These are phyloP conservation scores for Spea multiplicata DNA, from an alignment of 2,113 vertebrate species.

Conservation along the genomic window DNA sequence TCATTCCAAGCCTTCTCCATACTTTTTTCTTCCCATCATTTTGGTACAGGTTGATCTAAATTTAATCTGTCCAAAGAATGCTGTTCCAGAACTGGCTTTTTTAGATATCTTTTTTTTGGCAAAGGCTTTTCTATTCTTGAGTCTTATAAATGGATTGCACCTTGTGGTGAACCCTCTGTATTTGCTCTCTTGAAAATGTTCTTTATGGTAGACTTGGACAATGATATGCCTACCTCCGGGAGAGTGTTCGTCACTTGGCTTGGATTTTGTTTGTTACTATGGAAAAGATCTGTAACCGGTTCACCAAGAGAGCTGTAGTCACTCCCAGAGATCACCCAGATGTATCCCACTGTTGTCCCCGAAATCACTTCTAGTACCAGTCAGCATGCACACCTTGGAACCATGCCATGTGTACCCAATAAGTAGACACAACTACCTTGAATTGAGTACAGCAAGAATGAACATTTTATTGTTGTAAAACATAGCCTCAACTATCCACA, in stretches of 20 bases:
- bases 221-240: not conserved
- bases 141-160: constrained; percentile 7
- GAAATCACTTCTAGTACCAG: too few species aligned
- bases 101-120: constrained; percentile 3
- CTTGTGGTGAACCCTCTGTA: constrained; percentile 7
- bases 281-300: too few species aligned
- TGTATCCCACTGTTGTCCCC: not conserved
- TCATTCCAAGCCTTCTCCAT: constrained; percentile 13
- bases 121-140: constrained; percentile 3
- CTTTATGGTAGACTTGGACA: not conserved
- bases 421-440: too few species aligned
- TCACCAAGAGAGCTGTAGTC: too few species aligned
- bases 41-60: not conserved
- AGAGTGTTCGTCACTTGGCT: not conserved
- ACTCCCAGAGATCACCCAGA: too few species aligned
- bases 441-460: too few species aligned
- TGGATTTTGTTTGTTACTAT: too few species aligned
- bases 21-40: constrained; percentile 15
- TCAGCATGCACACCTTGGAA: too few species aligned
- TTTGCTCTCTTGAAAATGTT: not conserved
- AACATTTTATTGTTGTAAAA: too few species aligned
- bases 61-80: constrained; percentile 15
- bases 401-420: too few species aligned
- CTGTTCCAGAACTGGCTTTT: constrained; percentile 5
- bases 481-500: too few species aligned